Conservation (phyloP, 2,113 vertebrate genomes). For the Chitala chitala region DNA sequence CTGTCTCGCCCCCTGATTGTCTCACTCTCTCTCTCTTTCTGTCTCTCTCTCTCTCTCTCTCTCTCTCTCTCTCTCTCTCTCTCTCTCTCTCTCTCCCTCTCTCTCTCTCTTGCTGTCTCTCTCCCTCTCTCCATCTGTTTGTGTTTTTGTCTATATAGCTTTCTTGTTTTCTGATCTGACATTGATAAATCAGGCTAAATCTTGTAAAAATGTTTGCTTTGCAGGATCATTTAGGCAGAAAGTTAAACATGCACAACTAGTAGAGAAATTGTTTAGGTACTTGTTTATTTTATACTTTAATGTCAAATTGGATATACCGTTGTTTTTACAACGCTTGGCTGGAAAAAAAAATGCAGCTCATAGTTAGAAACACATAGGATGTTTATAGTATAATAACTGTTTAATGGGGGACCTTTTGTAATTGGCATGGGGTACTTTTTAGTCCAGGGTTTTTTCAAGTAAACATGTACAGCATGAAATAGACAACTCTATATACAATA, state of each 20-base stretch:
- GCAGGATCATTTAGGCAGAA: background rate
- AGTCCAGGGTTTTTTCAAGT: background rate
- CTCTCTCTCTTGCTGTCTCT: no score
- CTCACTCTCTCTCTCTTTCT: no score
- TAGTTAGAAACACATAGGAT: background rate
- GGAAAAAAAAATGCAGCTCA: background rate
- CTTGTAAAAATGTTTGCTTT: background rate
- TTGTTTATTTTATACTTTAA: background rate
- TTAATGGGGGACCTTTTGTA: background rate
- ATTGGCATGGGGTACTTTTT: background rate
- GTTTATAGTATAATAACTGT: background rate
- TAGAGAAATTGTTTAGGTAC: background rate
- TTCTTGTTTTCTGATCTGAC: constrained; percentile 16
- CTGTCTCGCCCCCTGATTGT: no score
- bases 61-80: no score
- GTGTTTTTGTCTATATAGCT: constrained; percentile 8
- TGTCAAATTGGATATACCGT: background rate
- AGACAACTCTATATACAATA: background rate
- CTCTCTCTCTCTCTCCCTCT: no score
- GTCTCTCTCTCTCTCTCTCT: no score
- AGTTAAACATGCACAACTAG: background rate
- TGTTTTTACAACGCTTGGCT: background rate
- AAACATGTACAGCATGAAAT: background rate
- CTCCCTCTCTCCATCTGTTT: no score
- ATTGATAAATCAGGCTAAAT: constrained; percentile 2